Evolutionary conservation across 2,113 vertebrate genomes (phyloP).

Genomic region (Platichthys stellatus): DNA sequence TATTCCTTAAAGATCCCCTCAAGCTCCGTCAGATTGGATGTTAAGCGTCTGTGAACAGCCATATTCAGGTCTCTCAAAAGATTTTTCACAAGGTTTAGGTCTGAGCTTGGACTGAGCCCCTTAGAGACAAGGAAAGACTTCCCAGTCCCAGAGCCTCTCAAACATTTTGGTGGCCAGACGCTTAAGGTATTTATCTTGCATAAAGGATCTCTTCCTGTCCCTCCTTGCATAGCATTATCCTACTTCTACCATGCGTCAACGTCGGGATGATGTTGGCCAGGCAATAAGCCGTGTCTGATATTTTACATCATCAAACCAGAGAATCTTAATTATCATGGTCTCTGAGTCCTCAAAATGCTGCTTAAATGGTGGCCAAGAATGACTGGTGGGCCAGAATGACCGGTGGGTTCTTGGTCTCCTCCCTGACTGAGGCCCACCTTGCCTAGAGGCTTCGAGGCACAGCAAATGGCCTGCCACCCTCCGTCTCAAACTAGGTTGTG

Average conservation of each 20-base stretch:
- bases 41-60: not conserved
- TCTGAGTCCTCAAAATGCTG: not conserved
- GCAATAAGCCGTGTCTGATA: not conserved
- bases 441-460: not conserved
- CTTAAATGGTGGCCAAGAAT: not conserved
- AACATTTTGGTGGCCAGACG: not conserved
- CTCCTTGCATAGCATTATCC: no score
- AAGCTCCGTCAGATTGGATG: not conserved
- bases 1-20: constrained; percentile 7
- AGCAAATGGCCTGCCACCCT: not conserved
- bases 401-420: not conserved
- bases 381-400: no score
- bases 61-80: not conserved
- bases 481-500: not conserved
- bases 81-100: not conserved
- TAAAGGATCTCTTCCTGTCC: not conserved
- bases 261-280: no score
- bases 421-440: not conserved
- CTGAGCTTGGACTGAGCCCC: not conserved
- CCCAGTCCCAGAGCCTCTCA: not conserved
- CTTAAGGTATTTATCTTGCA: not conserved
- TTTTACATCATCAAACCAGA: not conserved
- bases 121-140: not conserved
- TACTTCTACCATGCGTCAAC: not conserved
- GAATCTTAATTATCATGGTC: not conserved